These are phyloP conservation scores for Dasypogon diadema DNA, from an alignment of 2,888 invertebrate genomes.

Conservation along the genomic window DNA sequence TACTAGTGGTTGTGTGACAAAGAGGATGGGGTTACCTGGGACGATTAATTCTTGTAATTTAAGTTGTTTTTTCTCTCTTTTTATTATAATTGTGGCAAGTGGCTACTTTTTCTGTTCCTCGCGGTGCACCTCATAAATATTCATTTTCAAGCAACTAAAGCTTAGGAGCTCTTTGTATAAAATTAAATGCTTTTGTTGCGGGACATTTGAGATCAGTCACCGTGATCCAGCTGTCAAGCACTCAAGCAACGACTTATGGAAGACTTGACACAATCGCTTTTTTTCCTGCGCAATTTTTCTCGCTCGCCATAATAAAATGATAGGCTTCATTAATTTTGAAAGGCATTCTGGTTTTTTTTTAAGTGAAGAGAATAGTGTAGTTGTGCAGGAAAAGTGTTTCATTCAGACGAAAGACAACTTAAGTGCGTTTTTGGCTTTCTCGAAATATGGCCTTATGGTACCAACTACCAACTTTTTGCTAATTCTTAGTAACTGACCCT, in stretches of 20 bases:
- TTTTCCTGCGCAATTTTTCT: not conserved
- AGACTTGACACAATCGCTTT: not conserved
- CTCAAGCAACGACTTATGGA: slow-evolving; percentile 25
- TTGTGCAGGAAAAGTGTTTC: too few relatives aligned
- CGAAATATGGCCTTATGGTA: too few relatives aligned
- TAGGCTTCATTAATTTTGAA: slow-evolving; percentile 38
- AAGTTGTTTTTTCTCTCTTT: not conserved
- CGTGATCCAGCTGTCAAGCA: slow-evolving; percentile 23
- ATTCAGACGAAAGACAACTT: too few relatives aligned
- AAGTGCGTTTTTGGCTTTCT: too few relatives aligned
- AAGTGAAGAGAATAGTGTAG: too few relatives aligned
- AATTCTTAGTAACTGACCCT: too few relatives aligned
- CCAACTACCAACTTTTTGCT: too few relatives aligned
- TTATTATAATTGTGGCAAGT: slow-evolving; percentile 38
- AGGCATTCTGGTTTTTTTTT: too few relatives aligned
- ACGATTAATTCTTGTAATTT: slow-evolving; percentile 55
- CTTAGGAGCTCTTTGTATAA: slow-evolving; percentile 20
- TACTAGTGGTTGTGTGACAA: not conserved
- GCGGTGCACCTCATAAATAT: slow-evolving; percentile 44
- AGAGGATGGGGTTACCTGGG: slow-evolving; percentile 44
- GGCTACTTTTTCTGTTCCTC: slow-evolving; percentile 24
- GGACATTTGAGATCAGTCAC: slow-evolving; percentile 49
- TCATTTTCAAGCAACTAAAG: slow-evolving; percentile 26
- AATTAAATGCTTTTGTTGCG: slow-evolving; percentile 50
- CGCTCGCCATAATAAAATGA: not conserved